Evolutionary conservation across 2,113 vertebrate genomes (phyloP), one percentile per base, ranked within the genome.

Genomic region (Falcunculus frontatus): DNA sequence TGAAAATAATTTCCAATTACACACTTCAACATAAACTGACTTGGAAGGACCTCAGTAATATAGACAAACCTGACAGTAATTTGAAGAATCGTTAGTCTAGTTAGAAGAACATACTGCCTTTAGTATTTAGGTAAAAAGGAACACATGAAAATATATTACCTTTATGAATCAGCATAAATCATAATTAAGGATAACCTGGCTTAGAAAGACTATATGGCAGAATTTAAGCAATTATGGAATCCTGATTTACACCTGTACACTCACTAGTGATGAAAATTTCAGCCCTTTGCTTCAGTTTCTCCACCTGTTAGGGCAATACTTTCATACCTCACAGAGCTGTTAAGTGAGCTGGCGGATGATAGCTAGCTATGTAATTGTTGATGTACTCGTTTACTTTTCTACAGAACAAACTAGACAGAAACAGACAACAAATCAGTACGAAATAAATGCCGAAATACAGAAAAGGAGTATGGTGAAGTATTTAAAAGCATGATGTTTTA

Each of bases 1-100:
- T 90, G 37, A 90, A 80, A 75, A 85, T 69, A 84, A 83, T 9
- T 73, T 57, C 92, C 57, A 78, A 73, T 47, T 62, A 47, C 77
- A 95, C 96, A 97, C 94, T 98, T 98, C 92, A 96, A 78, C 87
- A 47, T 50, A 89, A 91, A 96, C 52, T 92, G 70, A 91, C 79
- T 94, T 96, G 91, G 96, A 96, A 87, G 30, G 25, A 75, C 42
- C 62, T 44, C 49, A 32, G 18, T 41, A 37, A 72, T 32, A 37
- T 0, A 16, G 25, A 44, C 20, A 55, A 74, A 53, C 14, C 41
- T 8, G 10, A 59, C 26, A 76, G 13, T 46, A 50, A 77, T 69
- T 67, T 42, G 33, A 88, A 73, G 12, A 68, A 29, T 22, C 4
- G 1, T 67, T 94, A 18, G 4, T 83, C 33, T 77, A 81, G 11